Evolutionary conservation across 2,113 vertebrate species (phyloP), one percentile per base, ranked within the genome.

Genomic region (Setophaga kirtlandii): DNA sequence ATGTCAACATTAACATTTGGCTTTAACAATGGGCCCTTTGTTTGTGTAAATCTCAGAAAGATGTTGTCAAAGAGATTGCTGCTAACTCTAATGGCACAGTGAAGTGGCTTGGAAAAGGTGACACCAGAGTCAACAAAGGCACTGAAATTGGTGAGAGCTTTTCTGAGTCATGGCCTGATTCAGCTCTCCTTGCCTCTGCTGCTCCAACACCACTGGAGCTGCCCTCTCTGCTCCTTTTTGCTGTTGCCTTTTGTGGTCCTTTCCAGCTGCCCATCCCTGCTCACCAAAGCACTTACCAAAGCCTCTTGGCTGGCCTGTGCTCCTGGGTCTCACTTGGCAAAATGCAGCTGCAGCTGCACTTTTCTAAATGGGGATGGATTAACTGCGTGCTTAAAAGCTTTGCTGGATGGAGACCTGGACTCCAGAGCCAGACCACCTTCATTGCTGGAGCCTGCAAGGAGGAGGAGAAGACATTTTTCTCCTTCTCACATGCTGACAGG

Each of bases 391-490:
- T 80, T 94, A 97, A 94, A 96, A 93, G 94, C 90, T 95, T 93
- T 96, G 50, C 91, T 96, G 94, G 93, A 95, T 70, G 82, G 68
- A 93, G 82, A 90, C 39, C 63, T 8, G 20, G 42, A 19, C 52
- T 77, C 46, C 31, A 79, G 35, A 95, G 93, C 87, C 93, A 93
- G 74, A 80, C 31, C 46, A 85, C 37, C 44, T 76, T 86, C 74
- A 44, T 8, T 74, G 71, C 64, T 90, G 83, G 68, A 90, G 68
- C 39, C 55, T 63, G 42, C n/a, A 65, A 53, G 21, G 25, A 73
- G 47, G 15, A 82, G 37, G 13, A 77, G 37, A 55, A 76, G 63
- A 12, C 24, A 20, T 69, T 94, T 76, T 81, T 82, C 58, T 84
- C 20, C 56, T 92, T 88, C 52, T 77, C 49, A 37, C 11, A 9